Conservation (phyloP, 2,797 vertebrate species). For the Masticophis lateralis region DNA sequence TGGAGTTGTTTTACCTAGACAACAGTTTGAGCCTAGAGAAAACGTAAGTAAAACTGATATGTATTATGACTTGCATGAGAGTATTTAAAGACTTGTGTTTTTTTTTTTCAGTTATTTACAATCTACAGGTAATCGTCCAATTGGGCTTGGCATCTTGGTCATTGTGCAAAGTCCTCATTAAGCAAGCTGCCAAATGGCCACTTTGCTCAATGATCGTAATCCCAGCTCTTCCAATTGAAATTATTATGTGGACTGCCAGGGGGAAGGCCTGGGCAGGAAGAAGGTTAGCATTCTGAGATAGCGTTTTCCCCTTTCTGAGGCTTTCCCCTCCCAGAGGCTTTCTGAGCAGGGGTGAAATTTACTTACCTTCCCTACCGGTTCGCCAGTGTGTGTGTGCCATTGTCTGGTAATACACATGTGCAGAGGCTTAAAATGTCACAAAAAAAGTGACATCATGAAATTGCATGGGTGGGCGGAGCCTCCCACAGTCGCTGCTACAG, state of each 20-base stretch:
- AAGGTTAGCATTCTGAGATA: not conserved
- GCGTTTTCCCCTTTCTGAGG: not conserved
- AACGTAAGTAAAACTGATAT: slow-evolving; percentile 66
- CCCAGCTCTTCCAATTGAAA: not conserved
- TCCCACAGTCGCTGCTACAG: too few species aligned
- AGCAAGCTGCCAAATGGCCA: not conserved
- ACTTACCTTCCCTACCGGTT: too few species aligned
- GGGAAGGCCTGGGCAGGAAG: not conserved
- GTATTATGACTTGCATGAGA: not conserved
- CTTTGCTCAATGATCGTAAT: not conserved
- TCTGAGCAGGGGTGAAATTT: too few species aligned
- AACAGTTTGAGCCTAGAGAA: slow-evolving; percentile 57
- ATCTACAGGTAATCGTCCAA: not conserved
- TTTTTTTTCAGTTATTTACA: not conserved
- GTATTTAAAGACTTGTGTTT: not conserved
- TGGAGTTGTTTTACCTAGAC: slow-evolving; percentile 84
- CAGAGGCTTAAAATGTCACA: too few species aligned
- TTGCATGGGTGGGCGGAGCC: too few species aligned
- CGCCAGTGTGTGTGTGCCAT: too few species aligned
- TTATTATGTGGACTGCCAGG: not conserved
- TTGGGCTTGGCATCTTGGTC: not conserved
- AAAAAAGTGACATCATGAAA: too few species aligned
- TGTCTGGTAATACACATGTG: too few species aligned
- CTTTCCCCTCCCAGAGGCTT: not conserved
- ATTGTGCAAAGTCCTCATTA: not conserved